A percentile compares a stretch with the other conserved stretches of the same genome.
phyloP scores from a whole-genome alignment of 2,797 vertebrate genomes.

The Sebastes diaconus region DNA sequence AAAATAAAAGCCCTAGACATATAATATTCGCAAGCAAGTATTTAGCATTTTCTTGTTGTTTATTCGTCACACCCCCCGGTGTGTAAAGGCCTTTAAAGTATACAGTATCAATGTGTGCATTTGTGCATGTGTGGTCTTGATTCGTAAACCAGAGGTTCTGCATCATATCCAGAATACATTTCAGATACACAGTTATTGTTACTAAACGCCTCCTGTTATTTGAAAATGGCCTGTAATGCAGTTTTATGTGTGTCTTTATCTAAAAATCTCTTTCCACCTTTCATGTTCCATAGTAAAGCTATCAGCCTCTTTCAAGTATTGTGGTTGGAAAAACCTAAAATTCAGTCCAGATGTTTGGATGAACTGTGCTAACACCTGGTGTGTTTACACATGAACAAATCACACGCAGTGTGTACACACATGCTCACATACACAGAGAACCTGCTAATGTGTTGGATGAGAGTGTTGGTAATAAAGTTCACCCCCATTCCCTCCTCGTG shows the following conservation, averaged over 20 bases:
- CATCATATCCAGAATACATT: not conserved
- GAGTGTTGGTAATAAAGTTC: conserved; percentile 53
- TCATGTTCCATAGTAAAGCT: not conserved
- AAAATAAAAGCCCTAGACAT: too few species aligned
- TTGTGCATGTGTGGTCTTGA: not conserved
- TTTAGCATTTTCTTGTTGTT: too few species aligned
- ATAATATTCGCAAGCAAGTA: too few species aligned
- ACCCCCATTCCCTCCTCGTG: conserved; percentile 45
- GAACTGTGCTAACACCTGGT: conserved; percentile 14
- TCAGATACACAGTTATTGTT: not conserved
- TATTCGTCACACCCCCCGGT: too few species aligned
- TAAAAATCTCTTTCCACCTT: not conserved
- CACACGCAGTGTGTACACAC: not conserved
- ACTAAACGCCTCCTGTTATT: not conserved
- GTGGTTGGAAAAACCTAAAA: not conserved
- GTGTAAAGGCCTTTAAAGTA: too few species aligned
- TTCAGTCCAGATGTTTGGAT: conserved; percentile 46
- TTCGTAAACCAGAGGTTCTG: not conserved
- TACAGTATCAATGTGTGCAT: not conserved
- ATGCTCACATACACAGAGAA: conserved; percentile 19
- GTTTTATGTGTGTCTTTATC: not conserved
- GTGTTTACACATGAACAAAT: conserved; percentile 20
- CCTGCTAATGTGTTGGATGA: conserved; percentile 38
- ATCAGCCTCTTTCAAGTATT: not conserved
- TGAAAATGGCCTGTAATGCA: not conserved